phyloP scores from a whole-genome alignment of 2,797 vertebrate genomes.

The Leptatherina wallacei region DNA sequence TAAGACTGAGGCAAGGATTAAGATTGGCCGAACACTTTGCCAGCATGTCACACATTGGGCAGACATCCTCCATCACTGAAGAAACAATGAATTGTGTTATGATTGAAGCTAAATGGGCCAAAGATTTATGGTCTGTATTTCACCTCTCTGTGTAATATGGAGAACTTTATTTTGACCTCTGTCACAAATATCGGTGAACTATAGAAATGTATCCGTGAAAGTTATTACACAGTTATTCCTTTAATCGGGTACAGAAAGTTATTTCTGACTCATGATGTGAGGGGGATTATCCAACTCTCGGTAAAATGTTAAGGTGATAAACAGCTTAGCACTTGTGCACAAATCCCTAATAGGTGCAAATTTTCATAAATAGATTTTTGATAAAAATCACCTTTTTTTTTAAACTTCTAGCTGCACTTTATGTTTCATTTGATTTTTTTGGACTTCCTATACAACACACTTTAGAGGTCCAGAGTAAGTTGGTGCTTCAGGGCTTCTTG shows the following conservation, averaged over 20 bases:
- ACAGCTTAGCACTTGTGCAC: constrained; percentile 37
- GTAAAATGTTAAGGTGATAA: constrained; percentile 58
- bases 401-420: neutral
- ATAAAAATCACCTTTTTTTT: neutral
- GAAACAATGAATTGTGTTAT: neutral
- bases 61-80: neutral
- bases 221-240: constrained; percentile 30
- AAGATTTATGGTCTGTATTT: neutral
- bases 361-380: constrained; percentile 14
- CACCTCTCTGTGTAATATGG: neutral
- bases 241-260: constrained; percentile 44
- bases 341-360: constrained; percentile 44
- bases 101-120: neutral
- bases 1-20: constrained; percentile 35
- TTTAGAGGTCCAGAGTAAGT: neutral
- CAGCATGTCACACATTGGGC: neutral
- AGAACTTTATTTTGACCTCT: constrained; percentile 7
- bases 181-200: neutral
- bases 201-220: constrained; percentile 1
- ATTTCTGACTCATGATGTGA: constrained; percentile 55
- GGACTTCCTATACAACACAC: neutral
- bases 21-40: neutral
- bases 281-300: constrained; percentile 48
- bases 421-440: neutral
- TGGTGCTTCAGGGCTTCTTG: neutral